Percentiles rank a stretch among this genome's conserved stretches.
These are phyloP conservation scores for Camelus dromedarius DNA, from an alignment of 2,113 vertebrate genomes.

Conservation along the genomic window DNA sequence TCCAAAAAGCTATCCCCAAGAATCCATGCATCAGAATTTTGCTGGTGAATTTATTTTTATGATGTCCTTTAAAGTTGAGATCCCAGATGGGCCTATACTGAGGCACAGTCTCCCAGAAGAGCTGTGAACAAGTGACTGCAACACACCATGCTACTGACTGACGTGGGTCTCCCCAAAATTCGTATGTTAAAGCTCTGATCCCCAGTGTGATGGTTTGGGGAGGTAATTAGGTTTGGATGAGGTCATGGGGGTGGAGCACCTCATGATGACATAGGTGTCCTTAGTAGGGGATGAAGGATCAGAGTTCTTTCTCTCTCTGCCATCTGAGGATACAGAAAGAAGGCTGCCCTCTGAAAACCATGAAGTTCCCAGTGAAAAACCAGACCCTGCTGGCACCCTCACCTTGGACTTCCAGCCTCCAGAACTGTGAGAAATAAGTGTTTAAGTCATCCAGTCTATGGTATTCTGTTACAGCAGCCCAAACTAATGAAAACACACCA, in stretches of 20 bases:
- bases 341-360: neutral
- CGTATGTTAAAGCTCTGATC: neutral
- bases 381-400: neutral
- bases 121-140: neutral
- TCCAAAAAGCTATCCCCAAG: constrained; percentile 1
- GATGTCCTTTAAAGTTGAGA: neutral
- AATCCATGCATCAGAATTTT: neutral
- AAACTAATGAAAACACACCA: neutral
- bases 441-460: neutral
- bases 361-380: neutral
- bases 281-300: neutral
- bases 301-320: neutral
- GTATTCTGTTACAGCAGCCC: neutral
- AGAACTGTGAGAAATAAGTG: neutral
- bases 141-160: neutral
- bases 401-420: neutral
- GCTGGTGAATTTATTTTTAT: neutral
- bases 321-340: neutral
- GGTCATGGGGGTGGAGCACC: neutral
- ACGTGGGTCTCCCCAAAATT: neutral
- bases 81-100: neutral
- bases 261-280: neutral
- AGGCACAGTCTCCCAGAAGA: neutral
- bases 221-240: neutral
- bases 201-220: neutral